These are phyloP conservation scores for Phania funesta DNA, from an alignment of 2,888 invertebrate species.

Conservation along the genomic window DNA sequence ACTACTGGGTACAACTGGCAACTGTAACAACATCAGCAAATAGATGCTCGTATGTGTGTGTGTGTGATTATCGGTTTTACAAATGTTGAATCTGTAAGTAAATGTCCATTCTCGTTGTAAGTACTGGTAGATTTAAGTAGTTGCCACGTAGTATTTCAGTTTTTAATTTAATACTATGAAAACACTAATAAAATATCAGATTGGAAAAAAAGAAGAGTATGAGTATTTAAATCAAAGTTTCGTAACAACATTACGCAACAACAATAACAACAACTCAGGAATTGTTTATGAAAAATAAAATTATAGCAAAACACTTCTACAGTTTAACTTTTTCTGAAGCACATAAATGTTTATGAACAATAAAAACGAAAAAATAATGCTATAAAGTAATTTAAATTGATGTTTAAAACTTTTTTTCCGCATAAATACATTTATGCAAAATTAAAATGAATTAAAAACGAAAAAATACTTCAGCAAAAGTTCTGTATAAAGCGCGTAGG, in stretches of 20 bases:
- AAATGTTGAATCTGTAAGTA: not conserved
- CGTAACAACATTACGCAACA: conserved; percentile 30
- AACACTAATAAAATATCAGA: conserved; percentile 36
- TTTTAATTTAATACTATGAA: conserved; percentile 31
- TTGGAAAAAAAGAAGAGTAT: not conserved
- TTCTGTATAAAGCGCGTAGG: too few relatives aligned
- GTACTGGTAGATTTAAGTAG: conserved; percentile 2
- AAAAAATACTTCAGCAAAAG: not conserved
- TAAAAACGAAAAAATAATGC: conserved; percentile 24
- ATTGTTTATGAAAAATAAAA: conserved; percentile 9
- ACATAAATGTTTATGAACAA: conserved; percentile 39
- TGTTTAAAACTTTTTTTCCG: conserved; percentile 49
- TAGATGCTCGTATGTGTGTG: too few relatives aligned
- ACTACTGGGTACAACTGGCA: not conserved
- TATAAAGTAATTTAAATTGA: conserved; percentile 61
- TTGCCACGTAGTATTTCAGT: conserved; percentile 1
- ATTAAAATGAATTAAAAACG: not conserved
- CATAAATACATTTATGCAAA: conserved; percentile 1
- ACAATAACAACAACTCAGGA: not conserved
- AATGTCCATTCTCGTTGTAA: not conserved
- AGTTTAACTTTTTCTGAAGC: conserved; percentile 19
- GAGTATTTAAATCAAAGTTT: conserved; percentile 32
- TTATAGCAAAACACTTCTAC: conserved; percentile 27
- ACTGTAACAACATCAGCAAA: not conserved
- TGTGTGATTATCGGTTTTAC: too few relatives aligned